Conservation (phyloP, 2,113 vertebrate species). For the Riparia riparia region DNA sequence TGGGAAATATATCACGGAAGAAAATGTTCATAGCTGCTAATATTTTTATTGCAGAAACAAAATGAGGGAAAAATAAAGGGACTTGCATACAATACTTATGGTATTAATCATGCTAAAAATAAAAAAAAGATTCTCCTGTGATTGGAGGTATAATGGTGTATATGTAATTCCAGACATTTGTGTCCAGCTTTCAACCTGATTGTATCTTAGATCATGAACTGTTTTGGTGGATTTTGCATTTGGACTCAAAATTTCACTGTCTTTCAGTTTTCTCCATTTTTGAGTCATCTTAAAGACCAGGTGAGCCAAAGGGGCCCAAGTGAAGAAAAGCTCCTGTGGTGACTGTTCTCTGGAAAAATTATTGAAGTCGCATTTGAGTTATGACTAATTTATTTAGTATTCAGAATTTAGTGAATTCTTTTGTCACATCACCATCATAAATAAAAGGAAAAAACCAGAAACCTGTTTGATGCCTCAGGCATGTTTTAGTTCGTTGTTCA, state of each 20-base stretch:
- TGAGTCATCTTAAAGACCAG: background rate
- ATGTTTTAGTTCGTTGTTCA: constrained; percentile 71
- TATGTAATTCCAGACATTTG: background rate
- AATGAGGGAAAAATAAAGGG: background rate
- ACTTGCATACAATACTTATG: background rate
- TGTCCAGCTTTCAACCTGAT: background rate
- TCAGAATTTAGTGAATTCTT: constrained; percentile 74
- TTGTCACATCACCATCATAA: constrained; percentile 70
- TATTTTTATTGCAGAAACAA: background rate
- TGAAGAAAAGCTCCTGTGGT: background rate
- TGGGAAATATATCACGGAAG: background rate
- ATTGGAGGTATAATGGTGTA: background rate
- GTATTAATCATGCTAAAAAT: accelerated
- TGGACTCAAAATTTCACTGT: background rate
- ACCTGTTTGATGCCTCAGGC: constrained; percentile 76
- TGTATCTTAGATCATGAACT: background rate
- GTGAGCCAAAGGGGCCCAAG: constrained; percentile 40
- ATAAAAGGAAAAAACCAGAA: constrained; percentile 76
- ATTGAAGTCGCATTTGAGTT: constrained; percentile 68
- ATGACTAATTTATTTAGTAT: constrained; percentile 79
- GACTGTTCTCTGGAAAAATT: constrained; percentile 45
- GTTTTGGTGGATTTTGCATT: background rate
- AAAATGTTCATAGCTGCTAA: background rate
- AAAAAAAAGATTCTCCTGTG: background rate
- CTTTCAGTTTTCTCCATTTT: background rate